Conservation (phyloP, 2,797 vertebrate genomes). For the Melanotaenia parkinsoni region DNA sequence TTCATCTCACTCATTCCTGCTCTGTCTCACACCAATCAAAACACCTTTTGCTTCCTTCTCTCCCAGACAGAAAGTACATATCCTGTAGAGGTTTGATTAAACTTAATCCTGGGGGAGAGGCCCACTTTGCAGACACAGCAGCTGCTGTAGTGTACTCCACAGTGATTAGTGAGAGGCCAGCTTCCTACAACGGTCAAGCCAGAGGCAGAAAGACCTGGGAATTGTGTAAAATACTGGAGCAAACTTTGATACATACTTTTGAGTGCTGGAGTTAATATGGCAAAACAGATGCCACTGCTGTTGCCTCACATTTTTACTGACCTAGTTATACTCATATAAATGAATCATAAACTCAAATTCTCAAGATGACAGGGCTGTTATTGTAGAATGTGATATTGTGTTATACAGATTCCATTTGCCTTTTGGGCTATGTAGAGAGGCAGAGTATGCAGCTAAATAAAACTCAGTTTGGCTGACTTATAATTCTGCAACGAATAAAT, state of each 20-base stretch:
- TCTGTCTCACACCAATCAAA: constrained; percentile 28
- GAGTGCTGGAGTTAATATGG: constrained; percentile 39
- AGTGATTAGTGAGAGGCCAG: constrained; percentile 66
- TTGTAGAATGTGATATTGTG: constrained; percentile 29
- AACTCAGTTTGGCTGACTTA: constrained; percentile 23
- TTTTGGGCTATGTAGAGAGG: constrained; percentile 15
- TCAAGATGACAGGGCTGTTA: constrained; percentile 37
- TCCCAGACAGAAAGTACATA: constrained; percentile 27
- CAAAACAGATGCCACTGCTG: constrained; percentile 33
- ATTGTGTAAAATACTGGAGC: constrained; percentile 41
- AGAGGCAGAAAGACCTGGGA: constrained; percentile 35
- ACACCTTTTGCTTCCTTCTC: constrained; percentile 10
- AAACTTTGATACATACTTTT: constrained; percentile 56
- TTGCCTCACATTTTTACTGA: constrained; percentile 30
- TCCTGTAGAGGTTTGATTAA: constrained; percentile 54
- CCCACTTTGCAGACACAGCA: constrained; percentile 68
- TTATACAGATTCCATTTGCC: constrained; percentile 34
- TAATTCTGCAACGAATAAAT: constrained; percentile 23
- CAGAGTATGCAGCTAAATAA: constrained; percentile 32
- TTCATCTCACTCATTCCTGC: constrained; percentile 16
- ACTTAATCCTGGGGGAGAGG: constrained; percentile 54
- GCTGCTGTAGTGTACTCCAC: constrained; percentile 62
- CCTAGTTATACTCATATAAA: constrained; percentile 33
- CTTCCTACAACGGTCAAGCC: constrained; percentile 40
- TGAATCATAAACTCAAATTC: constrained; percentile 40